Base-by-base conservation (phyloP, 2,113 vertebrate species). In the Corythornis madagascariensis region DNA sequence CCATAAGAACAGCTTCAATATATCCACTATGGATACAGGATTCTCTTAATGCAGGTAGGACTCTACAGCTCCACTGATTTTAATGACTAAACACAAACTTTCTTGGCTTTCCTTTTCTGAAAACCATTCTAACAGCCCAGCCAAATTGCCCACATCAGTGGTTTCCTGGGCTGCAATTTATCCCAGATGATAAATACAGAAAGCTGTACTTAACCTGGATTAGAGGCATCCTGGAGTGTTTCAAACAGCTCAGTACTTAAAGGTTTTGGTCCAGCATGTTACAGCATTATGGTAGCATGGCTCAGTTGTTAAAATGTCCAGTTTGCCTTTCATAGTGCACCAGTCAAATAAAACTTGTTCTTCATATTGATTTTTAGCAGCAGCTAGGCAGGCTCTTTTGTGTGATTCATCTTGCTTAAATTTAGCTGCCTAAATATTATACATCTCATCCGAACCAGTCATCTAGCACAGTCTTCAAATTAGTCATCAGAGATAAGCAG, bases 391-490 rank as follows among this genome's bases (percentile, higher is more conserved):
- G 66, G 71, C 14, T 83, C 26, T 63, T 83, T 7, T 21, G 29
- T 57, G 50, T 95, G 93, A 95, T 66, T 95, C 92, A 94, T 80
- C 33, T 57, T 33, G n/a, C 55, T 85, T 94, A 91, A 93, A 92
- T 91, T 89, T 91, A 94, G 87, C 78, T 94, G 59, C 88, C 64
- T 86, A 67, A 83, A 83, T 55, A 77, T 55, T 83, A 86, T 75
- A 61, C 60, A 80, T 43, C 59, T 89, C 82, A 73, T 85, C 56
- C 61, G 64, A 91, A 71, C 71, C 57, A 85, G 66, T 89, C 89
- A 87, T 87, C 78, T 52, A 63, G 33, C 0, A 0, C 57, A 80
- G 64, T 57, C 82, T 89, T 52, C 66, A 47, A 95, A 85, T 96
- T 92, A 88, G 38, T 94, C 88, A 92, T 88, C 64, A 35, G 79